Evolutionary conservation across 2,797 vertebrate species (phyloP), one percentile per base, ranked within the genome.

Genomic region (Falco naumanni): DNA sequence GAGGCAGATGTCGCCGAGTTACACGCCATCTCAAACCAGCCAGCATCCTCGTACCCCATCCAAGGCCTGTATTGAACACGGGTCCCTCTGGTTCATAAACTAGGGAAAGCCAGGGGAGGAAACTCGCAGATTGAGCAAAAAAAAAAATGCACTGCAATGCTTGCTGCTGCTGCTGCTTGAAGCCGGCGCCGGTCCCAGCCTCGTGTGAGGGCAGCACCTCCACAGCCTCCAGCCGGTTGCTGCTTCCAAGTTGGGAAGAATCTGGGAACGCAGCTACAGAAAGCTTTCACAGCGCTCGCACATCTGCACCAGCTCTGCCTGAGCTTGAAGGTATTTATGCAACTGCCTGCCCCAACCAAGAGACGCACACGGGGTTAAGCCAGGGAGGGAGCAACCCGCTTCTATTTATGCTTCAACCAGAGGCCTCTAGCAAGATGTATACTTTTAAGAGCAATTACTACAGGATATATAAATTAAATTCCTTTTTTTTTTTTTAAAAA

Each of bases 171-270:
- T 43, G 43, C 43, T 43, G 51, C 71, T 88, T 79, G 60, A 86
- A 84, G 71, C 59, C 45, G 17, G 53, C 20, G 19, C 54, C 71
- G 15, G 83, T 63, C 84, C 69, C 90, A 95, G 76, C 78, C 80
- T 83, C 68, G 87, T 34, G 75, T 22, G 39, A 68, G 85, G 93
- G 75, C 60, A 96, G 87, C 81, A 90, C 80, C 96, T 95, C 89
- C 76, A 87, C 37, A 92, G 80, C 68, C 93, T 89, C 87, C 41
- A 90, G 68, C 75, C 77, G 72, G 95, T 47, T 95, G 87, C 93
- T 81, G 90, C 82, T 80, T 83, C 81, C 94, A 93, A 94, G 87
- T 90, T 82, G 59, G 79, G 97, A 97, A 97, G 91, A 95, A 96
- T 78, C 48, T 93, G 83, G 89, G 97, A 80, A 86, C n/a, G 45